Percentiles rank a stretch among this genome's conserved stretches.
Evolutionary conservation across 2,113 vertebrate genomes (phyloP).

Genomic region (Octodon degus): DNA sequence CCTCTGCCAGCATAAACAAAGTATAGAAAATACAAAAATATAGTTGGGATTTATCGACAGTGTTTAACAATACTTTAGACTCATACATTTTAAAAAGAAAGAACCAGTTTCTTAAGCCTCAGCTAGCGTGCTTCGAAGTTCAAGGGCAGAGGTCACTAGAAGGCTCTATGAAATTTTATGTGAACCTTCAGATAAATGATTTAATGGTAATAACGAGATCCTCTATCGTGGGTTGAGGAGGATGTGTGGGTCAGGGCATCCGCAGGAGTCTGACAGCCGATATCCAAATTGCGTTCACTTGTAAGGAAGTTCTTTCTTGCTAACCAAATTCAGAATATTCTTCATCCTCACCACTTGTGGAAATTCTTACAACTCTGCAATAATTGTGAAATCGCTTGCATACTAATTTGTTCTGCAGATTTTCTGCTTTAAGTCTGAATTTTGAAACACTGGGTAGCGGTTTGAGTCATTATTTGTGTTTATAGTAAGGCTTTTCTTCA

Average conservation of each 20-base stretch:
- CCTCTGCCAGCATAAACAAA: not conserved
- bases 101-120: not conserved
- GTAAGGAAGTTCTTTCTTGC: not conserved
- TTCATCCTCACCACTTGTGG: not conserved
- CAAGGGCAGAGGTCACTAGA: not conserved
- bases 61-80: not conserved
- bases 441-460: not conserved
- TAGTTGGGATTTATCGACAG: not conserved
- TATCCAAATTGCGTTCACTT: not conserved
- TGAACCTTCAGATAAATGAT: not conserved
- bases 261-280: not conserved
- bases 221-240: not conserved
- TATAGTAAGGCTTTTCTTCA: not conserved
- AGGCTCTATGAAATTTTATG: not conserved
- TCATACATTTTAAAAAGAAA: not conserved
- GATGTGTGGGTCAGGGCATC: not conserved
- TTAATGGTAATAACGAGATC: not conserved
- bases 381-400: not conserved
- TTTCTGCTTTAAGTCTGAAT: not conserved
- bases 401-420: not conserved
- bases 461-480: not conserved
- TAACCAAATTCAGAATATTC: not conserved
- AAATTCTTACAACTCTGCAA: not conserved
- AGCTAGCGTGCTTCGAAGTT: not conserved
- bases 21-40: not conserved